Percentiles rank a stretch among this genome's conserved stretches.
Conservation (phyloP, 2,888 invertebrate genomes). For the Tenthredo scrophulariae region DNA sequence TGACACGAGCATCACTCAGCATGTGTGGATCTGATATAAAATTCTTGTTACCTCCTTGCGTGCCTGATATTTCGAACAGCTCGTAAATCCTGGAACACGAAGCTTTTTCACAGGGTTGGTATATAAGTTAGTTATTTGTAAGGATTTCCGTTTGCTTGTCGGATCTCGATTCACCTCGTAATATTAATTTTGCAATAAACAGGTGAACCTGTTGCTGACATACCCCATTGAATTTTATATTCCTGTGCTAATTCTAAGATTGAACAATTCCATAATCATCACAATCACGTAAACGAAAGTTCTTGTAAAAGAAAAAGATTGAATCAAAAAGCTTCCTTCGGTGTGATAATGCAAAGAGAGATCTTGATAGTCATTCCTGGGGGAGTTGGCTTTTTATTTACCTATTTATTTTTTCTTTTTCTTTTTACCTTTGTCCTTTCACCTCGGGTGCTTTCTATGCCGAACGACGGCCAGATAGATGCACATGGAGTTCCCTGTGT, state of each 20-base stretch:
- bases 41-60: slow-evolving; percentile 43
- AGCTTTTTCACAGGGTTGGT: slow-evolving; percentile 36
- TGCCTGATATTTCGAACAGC: slow-evolving; percentile 43
- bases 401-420: neutral
- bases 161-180: slow-evolving; percentile 10
- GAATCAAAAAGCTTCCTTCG: neutral
- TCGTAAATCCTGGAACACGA: slow-evolving; percentile 35
- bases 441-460: slow-evolving; percentile 34
- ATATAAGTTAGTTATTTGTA: slow-evolving; percentile 33
- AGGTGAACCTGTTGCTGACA: neutral
- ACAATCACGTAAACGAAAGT: slow-evolving; percentile 13
- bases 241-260: neutral
- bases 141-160: slow-evolving; percentile 25
- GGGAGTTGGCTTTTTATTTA: neutral
- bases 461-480: slow-evolving; percentile 15
- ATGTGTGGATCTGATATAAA: slow-evolving; percentile 48
- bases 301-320: neutral
- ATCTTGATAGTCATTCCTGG: slow-evolving; percentile 1
- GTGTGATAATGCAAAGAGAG: neutral
- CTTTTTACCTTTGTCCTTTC: slow-evolving; percentile 25
- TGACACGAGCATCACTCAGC: slow-evolving; percentile 44
- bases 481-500: neutral
- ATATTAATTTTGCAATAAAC: neutral
- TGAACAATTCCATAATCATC: neutral
- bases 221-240: neutral